Base-by-base conservation (phyloP, 1,140 invertebrate genomes). In the Bombus waltoni region DNA sequence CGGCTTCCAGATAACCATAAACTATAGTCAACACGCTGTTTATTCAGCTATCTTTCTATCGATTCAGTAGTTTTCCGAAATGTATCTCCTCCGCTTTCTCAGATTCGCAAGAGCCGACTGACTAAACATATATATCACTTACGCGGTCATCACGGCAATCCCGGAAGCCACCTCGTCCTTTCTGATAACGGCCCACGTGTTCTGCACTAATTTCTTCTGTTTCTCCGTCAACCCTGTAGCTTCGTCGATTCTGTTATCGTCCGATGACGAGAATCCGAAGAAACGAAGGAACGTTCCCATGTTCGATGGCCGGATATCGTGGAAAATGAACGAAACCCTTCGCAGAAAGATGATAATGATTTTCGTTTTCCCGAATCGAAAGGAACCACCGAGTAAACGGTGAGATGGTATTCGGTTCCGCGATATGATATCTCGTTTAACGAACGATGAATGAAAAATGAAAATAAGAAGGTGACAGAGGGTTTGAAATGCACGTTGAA, bases 111-210 rank as follows among this genome's bases (percentile, higher is more conserved):
- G 1, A 22, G 47, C 22, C 0, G 18, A 53, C 6, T 53, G 0
- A 22, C 32, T 32, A 53, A 53, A 2, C 2, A 53, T 22, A 53
- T 53, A 18, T 18, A 15, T 28, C 28, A 94, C 95, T 94, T 94
- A 96, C 96, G 93, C 92, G 81, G 93, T 71, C 91, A 96, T 96
- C 42, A 96, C 92, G 9, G 94, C 92, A 8, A 95, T 84, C 77
- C 96, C 96, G 74, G 95, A 94, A 62, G 90, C 92, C 32, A 95
- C 94, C 0, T 95, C 90, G 90, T 96, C 95, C 86, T 94, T 94
- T 47, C 91, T 94, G 40, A 96, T 93, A 65, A 95, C 87, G 25
- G 92, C 93, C 96, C 96, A 96, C 79, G 95, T 96, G 81, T 91
- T 93, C 68, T 92, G 93, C 32, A 96, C 93, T 38, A 94, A 92